Base-by-base conservation (phyloP, 2,888 invertebrate genomes). In the Crepidodera aurea region DNA sequence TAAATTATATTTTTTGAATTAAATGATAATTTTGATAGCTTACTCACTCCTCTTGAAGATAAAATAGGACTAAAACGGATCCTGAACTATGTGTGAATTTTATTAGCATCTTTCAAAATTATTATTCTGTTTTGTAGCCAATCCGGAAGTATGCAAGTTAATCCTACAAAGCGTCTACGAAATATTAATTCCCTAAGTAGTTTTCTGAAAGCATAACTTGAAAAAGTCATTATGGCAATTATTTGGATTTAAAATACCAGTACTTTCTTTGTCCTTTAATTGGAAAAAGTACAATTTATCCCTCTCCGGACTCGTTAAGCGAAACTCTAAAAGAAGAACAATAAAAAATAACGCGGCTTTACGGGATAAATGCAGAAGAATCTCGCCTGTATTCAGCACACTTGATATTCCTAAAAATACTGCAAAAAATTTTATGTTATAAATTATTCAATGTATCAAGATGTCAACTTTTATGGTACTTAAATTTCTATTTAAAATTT, bases 141-240 rank as follows among this genome's bases (percentile, higher is more conserved):
- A 44, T 44, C 44, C 44, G 13, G n/a, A 44, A 44, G 19, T 22
- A 22, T 44, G 44, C 19, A 6, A 16, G 42, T 42, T 16, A 42
- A 42, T 42, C 42, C 42, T 42, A 15, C 12, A 6, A 25, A 46
- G 13, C 25, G 27, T 48, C 29, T 48, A 27, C 13, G 16, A 48
- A 48, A 48, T 48, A 48, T 48, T 48, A 48, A 48, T 48, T 48
- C 48, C 48, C 48, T 48, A 27, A 48, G 29, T 48, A 48, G 48
- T 27, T 27, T 22, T 48, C 48, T 15, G 15, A 25, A 48, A 48
- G 48, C 48, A 48, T 48, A 48, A 48, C 48, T 48, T 27, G 27
- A 48, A 48, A 27, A 48, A 48, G 48, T 48, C 48, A 48, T 48
- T 27, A 48, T 16, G 27, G 48, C 29, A 48, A 48, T 48, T 48